A percentile compares a stretch with the other conserved stretches of the same genome.
phyloP scores from a whole-genome alignment of 1,140 invertebrate species.

The Capitella teleta region DNA sequence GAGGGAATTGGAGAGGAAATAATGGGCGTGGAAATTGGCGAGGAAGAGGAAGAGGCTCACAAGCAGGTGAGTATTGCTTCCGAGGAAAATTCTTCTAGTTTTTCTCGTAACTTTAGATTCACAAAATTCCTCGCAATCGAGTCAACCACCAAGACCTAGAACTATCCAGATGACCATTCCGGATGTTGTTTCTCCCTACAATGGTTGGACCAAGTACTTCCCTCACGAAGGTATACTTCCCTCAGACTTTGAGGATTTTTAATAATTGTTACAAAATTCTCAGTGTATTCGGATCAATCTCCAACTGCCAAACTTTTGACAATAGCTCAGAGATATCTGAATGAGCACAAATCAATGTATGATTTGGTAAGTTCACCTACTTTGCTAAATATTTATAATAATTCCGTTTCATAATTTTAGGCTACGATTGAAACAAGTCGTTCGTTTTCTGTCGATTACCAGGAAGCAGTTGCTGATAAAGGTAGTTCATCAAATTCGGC shows the following conservation, averaged over 20 bases:
- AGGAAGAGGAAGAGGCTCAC: not conserved
- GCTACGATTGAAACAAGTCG: not conserved
- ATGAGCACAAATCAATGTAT: not conserved
- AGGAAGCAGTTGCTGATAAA: not conserved
- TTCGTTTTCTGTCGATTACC: not conserved
- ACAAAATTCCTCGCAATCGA: not conserved
- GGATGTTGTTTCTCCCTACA: conserved; percentile 1
- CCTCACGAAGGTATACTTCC: conserved; percentile 2
- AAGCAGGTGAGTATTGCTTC: not conserved
- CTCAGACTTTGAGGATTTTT: not conserved
- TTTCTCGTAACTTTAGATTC: not conserved
- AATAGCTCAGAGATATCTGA: conserved; percentile 2
- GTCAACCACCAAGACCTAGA: not conserved
- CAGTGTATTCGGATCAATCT: conserved; percentile 8
- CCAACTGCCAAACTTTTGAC: not conserved
- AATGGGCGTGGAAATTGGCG: not conserved
- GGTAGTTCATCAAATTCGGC: not conserved
- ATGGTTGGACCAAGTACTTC: conserved; percentile 3
- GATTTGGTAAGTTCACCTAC: conserved; percentile 2
- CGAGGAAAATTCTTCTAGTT: not conserved
- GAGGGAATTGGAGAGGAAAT: not conserved
- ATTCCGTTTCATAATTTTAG: not conserved
- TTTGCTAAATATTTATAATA: not conserved
- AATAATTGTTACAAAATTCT: not conserved
- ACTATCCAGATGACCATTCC: not conserved